A percentile compares a stretch with the other conserved stretches of the same genome.
Evolutionary conservation across 2,113 vertebrate genomes (phyloP).

Genomic region (Chunga burmeisteri): DNA sequence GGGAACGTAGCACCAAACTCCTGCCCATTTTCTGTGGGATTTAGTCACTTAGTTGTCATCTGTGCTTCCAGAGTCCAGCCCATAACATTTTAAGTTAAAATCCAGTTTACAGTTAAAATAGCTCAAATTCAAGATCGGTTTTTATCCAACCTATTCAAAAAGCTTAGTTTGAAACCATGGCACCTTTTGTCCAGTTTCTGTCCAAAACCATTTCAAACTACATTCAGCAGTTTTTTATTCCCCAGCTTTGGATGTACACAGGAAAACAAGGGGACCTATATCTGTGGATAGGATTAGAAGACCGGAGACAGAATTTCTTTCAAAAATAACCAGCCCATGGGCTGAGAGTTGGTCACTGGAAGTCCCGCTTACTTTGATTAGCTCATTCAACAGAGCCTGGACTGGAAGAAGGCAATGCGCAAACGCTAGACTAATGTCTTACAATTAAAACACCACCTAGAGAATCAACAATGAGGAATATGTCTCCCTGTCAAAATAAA

Average conservation of each 20-base stretch:
- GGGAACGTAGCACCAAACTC: not conserved
- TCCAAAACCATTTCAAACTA: not conserved
- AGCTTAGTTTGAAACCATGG: not conserved
- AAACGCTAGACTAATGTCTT: not conserved
- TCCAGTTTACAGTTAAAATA: not conserved
- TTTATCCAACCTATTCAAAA: not conserved
- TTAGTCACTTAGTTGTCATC: not conserved
- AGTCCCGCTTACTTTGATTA: not conserved
- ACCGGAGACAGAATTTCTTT: not conserved
- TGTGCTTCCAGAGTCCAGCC: not conserved
- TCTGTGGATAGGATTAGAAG: not conserved
- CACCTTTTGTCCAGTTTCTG: not conserved
- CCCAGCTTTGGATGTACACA: not conserved
- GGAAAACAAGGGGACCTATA: not conserved
- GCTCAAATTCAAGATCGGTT: not conserved
- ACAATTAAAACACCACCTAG: conserved; percentile 22
- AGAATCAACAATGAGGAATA: conserved; percentile 35
- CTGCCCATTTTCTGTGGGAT: not conserved
- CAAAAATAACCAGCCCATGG: not conserved
- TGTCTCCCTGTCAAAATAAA: conserved; percentile 18
- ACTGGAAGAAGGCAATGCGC: not conserved
- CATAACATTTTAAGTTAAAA: not conserved
- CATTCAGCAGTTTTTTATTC: not conserved
- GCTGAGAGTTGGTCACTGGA: not conserved
- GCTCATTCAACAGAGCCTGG: not conserved